phyloP scores from a whole-genome alignment of 1,140 invertebrate species.

The Drosophila biarmipes region DNA sequence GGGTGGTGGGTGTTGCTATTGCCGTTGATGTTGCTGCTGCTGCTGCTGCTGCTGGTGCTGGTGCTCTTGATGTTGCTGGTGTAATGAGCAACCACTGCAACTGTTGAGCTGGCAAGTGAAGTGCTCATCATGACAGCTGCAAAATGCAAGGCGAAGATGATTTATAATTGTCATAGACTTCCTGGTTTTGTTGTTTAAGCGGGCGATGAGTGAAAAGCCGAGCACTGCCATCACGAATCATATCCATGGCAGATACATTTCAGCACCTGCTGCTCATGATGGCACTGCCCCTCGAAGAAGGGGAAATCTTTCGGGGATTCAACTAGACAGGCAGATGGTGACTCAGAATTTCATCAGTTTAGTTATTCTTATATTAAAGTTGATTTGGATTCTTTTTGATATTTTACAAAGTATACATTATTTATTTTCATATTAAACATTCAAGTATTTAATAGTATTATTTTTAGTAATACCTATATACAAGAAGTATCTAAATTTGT shows the following conservation, averaged over 20 bases:
- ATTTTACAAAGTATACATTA: too few species aligned
- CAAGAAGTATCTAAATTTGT: neutral
- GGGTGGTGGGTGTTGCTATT: slow-evolving; percentile 50
- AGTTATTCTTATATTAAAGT: neutral
- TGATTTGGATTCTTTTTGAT: too few species aligned
- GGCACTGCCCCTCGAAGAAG: too few species aligned
- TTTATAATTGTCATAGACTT: slow-evolving; percentile 82
- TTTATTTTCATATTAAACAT: too few species aligned
- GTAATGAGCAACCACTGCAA: slow-evolving; percentile 56
- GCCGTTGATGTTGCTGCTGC: slow-evolving; percentile 31
- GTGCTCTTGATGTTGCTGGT: slow-evolving; percentile 57
- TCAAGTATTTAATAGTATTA: too few species aligned
- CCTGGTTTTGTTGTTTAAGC: slow-evolving; percentile 69
- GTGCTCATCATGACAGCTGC: slow-evolving; percentile 76
- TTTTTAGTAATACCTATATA: too few species aligned
- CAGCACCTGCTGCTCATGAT: slow-evolving; percentile 41
- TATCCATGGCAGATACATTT: slow-evolving; percentile 65
- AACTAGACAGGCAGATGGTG: neutral
- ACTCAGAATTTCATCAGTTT: neutral
- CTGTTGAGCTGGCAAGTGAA: slow-evolving; percentile 64
- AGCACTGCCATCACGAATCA: slow-evolving; percentile 47
- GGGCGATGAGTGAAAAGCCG: slow-evolving; percentile 52
- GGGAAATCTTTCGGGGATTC: neutral
- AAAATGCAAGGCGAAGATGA: slow-evolving; percentile 71
- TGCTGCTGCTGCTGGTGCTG: slow-evolving; percentile 34